Conservation (phyloP, 2,888 invertebrate species). For the Spisula solida region DNA sequence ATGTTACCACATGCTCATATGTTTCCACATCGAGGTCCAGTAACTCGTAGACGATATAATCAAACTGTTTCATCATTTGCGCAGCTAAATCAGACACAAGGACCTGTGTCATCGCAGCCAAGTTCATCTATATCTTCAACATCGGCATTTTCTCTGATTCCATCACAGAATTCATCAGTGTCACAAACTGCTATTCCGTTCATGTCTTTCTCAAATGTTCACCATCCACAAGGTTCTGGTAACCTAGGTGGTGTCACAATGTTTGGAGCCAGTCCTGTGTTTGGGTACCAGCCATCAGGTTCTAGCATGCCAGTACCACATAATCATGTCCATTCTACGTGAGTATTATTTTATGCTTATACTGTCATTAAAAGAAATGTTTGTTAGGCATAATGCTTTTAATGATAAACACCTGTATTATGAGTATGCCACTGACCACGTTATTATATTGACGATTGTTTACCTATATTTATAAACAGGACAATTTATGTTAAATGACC, state of each 20-base stretch:
- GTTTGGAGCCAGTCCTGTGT: slow-evolving; percentile 29
- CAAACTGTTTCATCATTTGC: slow-evolving; percentile 8
- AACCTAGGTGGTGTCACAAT: neutral
- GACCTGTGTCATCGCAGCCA: slow-evolving; percentile 34
- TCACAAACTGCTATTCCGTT: slow-evolving; percentile 34
- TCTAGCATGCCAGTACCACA: slow-evolving; percentile 26
- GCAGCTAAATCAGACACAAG: slow-evolving; percentile 21
- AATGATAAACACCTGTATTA: too few relatives aligned
- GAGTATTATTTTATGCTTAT: slow-evolving; percentile 8
- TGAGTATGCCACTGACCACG: too few relatives aligned
- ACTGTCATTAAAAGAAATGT: too few relatives aligned
- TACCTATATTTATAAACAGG: too few relatives aligned
- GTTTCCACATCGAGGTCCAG: slow-evolving; percentile 45
- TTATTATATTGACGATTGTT: too few relatives aligned
- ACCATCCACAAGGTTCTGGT: slow-evolving; percentile 7
- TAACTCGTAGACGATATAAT: slow-evolving; percentile 54
- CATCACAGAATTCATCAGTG: slow-evolving; percentile 22
- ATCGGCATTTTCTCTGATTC: slow-evolving; percentile 30
- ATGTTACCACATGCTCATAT: neutral
- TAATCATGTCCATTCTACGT: slow-evolving; percentile 10
- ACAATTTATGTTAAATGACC: too few relatives aligned
- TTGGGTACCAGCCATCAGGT: slow-evolving; percentile 2
- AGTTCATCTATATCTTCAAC: slow-evolving; percentile 26
- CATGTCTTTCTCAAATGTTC: slow-evolving; percentile 27
- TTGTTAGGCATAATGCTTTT: too few relatives aligned